Evolutionary conservation across 37 sponge, comb jelly and placozoan species (phyloP), one percentile per base, ranked within the genome.

Genomic region (Amphimedon queenslandica): DNA sequence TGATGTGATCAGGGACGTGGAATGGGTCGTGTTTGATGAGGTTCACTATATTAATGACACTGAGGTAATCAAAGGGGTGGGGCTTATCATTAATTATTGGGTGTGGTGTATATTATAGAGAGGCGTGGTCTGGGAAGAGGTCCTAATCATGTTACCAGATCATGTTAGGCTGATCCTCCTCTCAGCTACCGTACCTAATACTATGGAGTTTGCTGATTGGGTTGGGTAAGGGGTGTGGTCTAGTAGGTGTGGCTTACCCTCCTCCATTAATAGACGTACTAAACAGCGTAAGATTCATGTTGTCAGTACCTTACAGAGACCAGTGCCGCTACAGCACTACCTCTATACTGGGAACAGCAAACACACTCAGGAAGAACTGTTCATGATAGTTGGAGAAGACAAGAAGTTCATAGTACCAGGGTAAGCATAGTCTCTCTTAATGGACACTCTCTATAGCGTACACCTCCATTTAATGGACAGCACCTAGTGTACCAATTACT

Each of bases 101-200:
- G 18, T 24, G 65, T 13, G 25, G 23, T 68, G 34, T 68, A 23
- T 71, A 21, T 40, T 88, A 34, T 64, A 99, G 88, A 58, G 99
- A 34, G 99, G 99, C 56, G 99, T 99, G 57, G 99, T 99, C 32
- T 99, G 99, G 99, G 99, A 99, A 67, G 99, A 99, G 63, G 91
- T 93, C 38, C 71, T 99, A 42, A 99, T 99, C 60, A 95, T 99
- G 99, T 74, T 99, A 42, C 99, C 99, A 6, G 91, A 78, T n/a
- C 96, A 99, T 56, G 81, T 95, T 21, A 42, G 80, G 1, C 77
- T 99, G 33, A 88, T 99, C 40, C 80, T 99, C 75, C 84, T 99
- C 28, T 95, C 96, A 42, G 99, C 99, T 4, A 99, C 99, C 67
- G 96, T 99, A 0, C 91, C 99, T 16, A 99, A 99, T 86, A 84